Base-by-base conservation (phyloP, 2,888 invertebrate genomes). In the Eueremaeus valkanovi region DNA sequence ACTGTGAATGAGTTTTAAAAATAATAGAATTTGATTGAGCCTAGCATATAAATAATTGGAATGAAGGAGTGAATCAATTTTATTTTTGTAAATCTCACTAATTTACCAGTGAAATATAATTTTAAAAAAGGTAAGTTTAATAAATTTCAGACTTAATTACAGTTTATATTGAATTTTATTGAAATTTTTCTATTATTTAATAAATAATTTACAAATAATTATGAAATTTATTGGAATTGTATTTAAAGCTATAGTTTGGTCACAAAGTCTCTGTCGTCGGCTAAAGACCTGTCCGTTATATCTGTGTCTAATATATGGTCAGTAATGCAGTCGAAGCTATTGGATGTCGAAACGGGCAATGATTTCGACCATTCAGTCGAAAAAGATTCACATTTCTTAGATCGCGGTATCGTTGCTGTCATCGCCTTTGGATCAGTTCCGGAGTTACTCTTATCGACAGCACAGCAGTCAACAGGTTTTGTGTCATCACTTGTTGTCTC, bases 201-300 rank as follows among this genome's bases (percentile, higher is more conserved):
- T n/a, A n/a, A n/a, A n/a, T n/a, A n/a, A n/a, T n/a, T n/a, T n/a
- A n/a, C n/a, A n/a, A n/a, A n/a, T n/a, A n/a, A n/a, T n/a, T n/a
- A n/a, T n/a, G n/a, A n/a, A n/a, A n/a, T n/a, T n/a, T n/a, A n/a
- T n/a, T n/a, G n/a, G n/a, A n/a, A n/a, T n/a, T n/a, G n/a, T n/a
- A n/a, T n/a, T n/a, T n/a, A n/a, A n/a, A n/a, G n/a, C n/a, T 58
- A 58, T 5, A 58, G 11, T 58, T 58, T 58, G 1, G 58, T 58
- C 21, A 58, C 58, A 58, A 58, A 58, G 11, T 58, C 58, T 24
- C 31, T 58, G 31, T 58, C 58, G 6, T 58, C 58, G 13, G 58
- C 31, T 16, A 58, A 18, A 3, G 58, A 58, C 3, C 31, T 27
- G 58, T 58, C 21, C 1, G 58, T 27, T 16, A 11, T 55, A 55